Base-by-base conservation (phyloP, 2,888 invertebrate genomes). In the Drosophila neutralis region DNA sequence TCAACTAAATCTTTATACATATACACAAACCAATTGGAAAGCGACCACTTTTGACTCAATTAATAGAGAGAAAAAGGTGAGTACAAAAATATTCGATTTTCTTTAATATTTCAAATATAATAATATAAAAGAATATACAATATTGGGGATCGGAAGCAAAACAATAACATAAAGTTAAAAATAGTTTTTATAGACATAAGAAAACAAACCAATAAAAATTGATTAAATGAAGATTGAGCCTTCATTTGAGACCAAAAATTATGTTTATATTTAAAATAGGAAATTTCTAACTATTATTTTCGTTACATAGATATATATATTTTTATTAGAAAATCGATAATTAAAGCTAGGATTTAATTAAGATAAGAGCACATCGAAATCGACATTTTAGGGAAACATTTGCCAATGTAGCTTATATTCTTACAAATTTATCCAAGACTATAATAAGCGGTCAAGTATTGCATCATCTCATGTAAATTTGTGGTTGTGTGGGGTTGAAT, bases 1-100 rank as follows among this genome's bases (percentile, higher is more conserved):
- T 74, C 63, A 88, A 80, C 69, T 65, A 70, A 78, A 76, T 76
- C 61, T 75, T 73, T 76, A 75, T 71, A 87, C 51, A 66, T 68
- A 69, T 65, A 76, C 60, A 68, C 36, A 48, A 79, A 78, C 74
- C 66, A 82, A 71, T 80, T 78, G 75, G 77, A 83, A 67, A 72
- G 59, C 49, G 61, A 80, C 29, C 52, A 52, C 40, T 54, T 61
- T 75, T 52, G 21, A 64, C 66, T 54, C 48, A 61, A 61, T 60
- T 64, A 51, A 45, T 27, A 49, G 31, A 24, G 49, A 54, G 27
- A 60, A 29, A 51, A 67, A 71, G 80, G 78, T 78, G 36, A 78
- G 76, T 76, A 18, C 1, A 0, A 18, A 56, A 35, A 13, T 15
- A 36, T 11, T 49, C 1, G 0, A 13, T 4, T 15, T 21, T 45